Percentiles rank a stretch among this genome's conserved stretches.
Conservation (phyloP, 2,797 vertebrate species). For the Prunella strophiata region DNA sequence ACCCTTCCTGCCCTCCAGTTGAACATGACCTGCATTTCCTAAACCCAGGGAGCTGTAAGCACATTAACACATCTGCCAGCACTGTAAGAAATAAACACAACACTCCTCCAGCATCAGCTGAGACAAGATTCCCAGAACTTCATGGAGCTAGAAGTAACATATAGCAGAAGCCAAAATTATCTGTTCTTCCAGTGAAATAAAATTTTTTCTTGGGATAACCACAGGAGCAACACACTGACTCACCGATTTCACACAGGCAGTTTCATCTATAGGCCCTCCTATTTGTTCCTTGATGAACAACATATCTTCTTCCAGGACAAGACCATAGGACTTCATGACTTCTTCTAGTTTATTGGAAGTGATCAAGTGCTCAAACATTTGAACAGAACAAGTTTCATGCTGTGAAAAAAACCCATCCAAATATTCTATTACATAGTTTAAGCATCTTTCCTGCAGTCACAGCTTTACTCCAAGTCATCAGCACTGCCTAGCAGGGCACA, state of each 20-base stretch:
- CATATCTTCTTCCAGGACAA: constrained; percentile 86
- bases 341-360: constrained; percentile 78
- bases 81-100: not conserved
- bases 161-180: not conserved
- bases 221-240: not conserved
- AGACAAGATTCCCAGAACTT: not conserved
- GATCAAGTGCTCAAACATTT: constrained; percentile 94
- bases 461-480: not conserved
- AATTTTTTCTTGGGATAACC: not conserved
- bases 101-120: not conserved
- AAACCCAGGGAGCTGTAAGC: not conserved
- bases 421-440: not conserved
- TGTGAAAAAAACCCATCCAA: constrained; percentile 44
- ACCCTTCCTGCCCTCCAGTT: not conserved
- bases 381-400: constrained; percentile 88
- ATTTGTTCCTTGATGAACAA: constrained; percentile 95
- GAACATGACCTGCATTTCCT: not conserved
- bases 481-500: not conserved
- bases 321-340: constrained; percentile 81
- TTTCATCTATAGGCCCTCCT: constrained; percentile 77
- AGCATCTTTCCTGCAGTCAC: not conserved
- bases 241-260: constrained; percentile 15
- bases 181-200: not conserved
- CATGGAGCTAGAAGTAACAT: not conserved
- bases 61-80: not conserved